Conservation (phyloP, 2,113 vertebrate species). For the Psilopsiagon aurifrons region DNA sequence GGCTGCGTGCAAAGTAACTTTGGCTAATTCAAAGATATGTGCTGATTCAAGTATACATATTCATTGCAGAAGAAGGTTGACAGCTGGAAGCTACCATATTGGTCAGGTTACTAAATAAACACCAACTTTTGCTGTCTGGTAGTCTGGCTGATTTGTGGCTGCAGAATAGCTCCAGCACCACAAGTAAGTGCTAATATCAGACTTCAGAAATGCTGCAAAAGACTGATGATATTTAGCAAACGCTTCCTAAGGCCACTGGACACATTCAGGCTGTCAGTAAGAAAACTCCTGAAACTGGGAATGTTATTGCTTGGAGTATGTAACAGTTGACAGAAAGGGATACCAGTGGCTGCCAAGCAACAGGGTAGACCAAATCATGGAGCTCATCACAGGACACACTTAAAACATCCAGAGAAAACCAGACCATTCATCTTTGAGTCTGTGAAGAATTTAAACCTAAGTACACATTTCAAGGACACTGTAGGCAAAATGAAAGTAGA, state of each 20-base stretch:
- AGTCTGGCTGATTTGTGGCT: neutral
- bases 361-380: neutral
- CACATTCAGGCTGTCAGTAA: neutral
- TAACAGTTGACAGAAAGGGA: neutral
- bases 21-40: neutral
- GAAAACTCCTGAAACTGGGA: neutral
- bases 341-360: neutral
- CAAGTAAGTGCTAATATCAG: neutral
- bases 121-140: neutral
- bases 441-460: neutral
- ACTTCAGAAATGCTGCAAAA: neutral
- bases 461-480: neutral
- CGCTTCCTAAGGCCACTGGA: neutral
- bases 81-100: neutral
- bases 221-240: neutral
- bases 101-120: neutral
- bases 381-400: neutral
- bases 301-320: neutral
- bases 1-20: slow-evolving; percentile 27
- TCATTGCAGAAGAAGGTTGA: neutral
- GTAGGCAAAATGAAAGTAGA: neutral
- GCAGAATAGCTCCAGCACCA: neutral
- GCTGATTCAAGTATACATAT: neutral
- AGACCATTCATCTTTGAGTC: neutral
- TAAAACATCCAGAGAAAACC: neutral